phyloP scores from a whole-genome alignment of 2,797 vertebrate species.

The Alosa sapidissima region DNA sequence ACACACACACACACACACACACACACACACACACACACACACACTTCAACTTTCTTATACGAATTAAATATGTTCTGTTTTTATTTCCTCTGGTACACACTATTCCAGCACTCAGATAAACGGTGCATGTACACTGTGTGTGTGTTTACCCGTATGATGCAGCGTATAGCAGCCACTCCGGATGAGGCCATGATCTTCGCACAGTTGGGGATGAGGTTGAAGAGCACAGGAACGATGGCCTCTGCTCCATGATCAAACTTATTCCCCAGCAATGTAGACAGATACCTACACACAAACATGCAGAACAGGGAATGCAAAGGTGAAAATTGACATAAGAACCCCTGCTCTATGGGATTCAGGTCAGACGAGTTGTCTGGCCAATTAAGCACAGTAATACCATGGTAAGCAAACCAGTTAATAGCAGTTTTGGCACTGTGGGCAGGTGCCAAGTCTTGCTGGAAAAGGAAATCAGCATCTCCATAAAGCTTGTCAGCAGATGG shows the following conservation, averaged over 20 bases:
- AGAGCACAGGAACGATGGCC: constrained; percentile 94
- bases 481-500: no score
- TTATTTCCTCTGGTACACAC: background rate
- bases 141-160: constrained; percentile 86
- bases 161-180: constrained; percentile 91
- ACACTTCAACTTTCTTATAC: background rate
- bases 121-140: no score
- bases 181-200: constrained; percentile 97
- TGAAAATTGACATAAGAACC: background rate
- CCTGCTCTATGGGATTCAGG: no score
- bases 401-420: no score
- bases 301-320: background rate
- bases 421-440: no score
- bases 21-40: background rate
- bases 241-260: constrained; percentile 98
- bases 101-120: background rate
- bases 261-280: constrained; percentile 91
- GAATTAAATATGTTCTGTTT: background rate
- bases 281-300: constrained; percentile 70
- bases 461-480: no score
- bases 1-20: background rate
- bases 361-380: no score
- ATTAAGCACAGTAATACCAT: no score
- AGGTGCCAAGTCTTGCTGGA: no score
- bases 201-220: constrained; percentile 97